These are phyloP conservation scores for Melanogrammus aeglefinus DNA, from an alignment of 2,797 vertebrate species.

Conservation along the genomic window DNA sequence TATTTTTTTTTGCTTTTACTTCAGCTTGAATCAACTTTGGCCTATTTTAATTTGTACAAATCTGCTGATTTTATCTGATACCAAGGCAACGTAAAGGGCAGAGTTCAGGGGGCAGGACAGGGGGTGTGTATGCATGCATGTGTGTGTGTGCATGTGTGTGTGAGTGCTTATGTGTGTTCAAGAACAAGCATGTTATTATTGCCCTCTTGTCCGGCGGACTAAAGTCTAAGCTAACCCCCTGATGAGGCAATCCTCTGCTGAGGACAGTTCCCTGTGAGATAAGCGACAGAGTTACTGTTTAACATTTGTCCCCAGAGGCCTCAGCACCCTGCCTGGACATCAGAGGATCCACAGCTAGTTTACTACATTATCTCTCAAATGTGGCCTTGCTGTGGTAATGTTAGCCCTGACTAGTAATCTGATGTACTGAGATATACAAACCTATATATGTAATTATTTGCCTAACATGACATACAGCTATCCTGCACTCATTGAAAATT, in stretches of 20 bases:
- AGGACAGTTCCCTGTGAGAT: slow-evolving; percentile 47
- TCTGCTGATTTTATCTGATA: slow-evolving; percentile 29
- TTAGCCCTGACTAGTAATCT: not conserved
- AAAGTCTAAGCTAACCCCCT: slow-evolving; percentile 47
- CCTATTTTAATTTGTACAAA: not conserved
- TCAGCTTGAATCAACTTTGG: not conserved
- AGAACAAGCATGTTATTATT: slow-evolving; percentile 10
- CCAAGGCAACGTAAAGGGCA: slow-evolving; percentile 42
- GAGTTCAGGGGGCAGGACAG: slow-evolving; percentile 54
- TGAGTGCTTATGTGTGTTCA: not conserved
- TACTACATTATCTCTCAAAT: not conserved
- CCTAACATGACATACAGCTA: not conserved
- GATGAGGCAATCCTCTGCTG: slow-evolving; percentile 46
- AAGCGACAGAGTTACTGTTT: slow-evolving; percentile 61
- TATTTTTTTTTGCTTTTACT: not conserved
- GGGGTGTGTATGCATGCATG: not conserved
- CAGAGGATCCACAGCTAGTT: not conserved
- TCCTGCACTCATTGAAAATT: not conserved
- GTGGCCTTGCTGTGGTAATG: not conserved
- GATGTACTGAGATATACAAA: not conserved
- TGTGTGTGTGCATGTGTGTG: not conserved
- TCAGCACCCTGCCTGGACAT: not conserved
- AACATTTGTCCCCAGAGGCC: slow-evolving; percentile 47
- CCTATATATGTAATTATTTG: not conserved
- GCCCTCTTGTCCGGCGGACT: slow-evolving; percentile 19